Conservation (phyloP, 2,113 vertebrate genomes). For the Ivindomyrus marchei region DNA sequence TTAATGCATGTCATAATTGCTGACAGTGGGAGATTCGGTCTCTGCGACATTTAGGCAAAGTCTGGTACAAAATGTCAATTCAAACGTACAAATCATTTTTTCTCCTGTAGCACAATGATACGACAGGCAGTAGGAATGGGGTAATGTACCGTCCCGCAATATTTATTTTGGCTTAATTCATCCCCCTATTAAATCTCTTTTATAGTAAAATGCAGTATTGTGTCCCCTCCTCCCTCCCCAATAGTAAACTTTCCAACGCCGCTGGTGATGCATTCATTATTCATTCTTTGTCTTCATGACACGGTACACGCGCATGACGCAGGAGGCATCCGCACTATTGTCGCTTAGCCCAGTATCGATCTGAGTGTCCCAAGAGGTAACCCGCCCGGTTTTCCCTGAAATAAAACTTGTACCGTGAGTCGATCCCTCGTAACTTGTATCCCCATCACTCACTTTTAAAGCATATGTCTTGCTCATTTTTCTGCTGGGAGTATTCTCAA, state of each 20-base stretch:
- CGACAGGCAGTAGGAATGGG: background rate
- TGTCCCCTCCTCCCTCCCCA: background rate
- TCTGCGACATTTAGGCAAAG: background rate
- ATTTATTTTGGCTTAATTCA: background rate
- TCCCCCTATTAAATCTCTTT: background rate
- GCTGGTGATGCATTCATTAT: background rate
- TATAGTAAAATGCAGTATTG: background rate
- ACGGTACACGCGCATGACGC: background rate
- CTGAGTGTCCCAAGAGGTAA: background rate
- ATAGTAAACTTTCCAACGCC: background rate
- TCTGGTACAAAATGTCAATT: background rate
- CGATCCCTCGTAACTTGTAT: too few relatives aligned
- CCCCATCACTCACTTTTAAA: background rate
- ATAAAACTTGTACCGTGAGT: background rate
- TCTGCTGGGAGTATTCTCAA: background rate
- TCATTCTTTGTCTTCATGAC: background rate
- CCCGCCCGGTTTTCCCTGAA: background rate
- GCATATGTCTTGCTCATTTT: background rate
- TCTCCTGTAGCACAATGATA: background rate
- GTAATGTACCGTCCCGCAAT: background rate
- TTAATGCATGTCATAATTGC: background rate
- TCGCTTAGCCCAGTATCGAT: background rate
- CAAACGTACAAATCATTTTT: background rate
- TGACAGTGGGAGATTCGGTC: background rate
- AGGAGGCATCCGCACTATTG: background rate